A percentile compares a stretch with the other conserved stretches of the same genome.
Conservation (phyloP, 1,140 invertebrate species). For the Drosophila pachea region DNA sequence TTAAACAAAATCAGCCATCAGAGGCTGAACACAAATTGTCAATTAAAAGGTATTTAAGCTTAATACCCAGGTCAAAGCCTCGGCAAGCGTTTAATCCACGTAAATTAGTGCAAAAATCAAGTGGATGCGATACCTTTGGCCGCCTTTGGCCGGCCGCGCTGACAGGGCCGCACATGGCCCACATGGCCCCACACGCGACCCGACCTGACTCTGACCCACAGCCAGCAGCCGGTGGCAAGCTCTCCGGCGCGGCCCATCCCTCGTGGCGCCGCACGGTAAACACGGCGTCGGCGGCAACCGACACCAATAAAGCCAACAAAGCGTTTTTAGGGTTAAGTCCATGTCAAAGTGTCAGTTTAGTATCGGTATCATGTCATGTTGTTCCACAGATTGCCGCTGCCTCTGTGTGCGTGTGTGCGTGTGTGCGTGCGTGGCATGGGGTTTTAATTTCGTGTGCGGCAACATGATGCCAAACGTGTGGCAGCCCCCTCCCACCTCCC, state of each 20-base stretch:
- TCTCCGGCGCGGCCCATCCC: background rate
- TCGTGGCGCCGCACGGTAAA: slow-evolving; percentile 24
- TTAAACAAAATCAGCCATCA: slow-evolving; percentile 64
- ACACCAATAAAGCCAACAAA: slow-evolving; percentile 77
- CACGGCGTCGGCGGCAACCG: slow-evolving; percentile 56
- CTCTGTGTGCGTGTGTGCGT: slow-evolving; percentile 23
- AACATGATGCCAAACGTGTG: slow-evolving; percentile 73
- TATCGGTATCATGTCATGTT: slow-evolving; percentile 79
- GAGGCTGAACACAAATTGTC: slow-evolving; percentile 72
- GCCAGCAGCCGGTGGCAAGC: too few species aligned
- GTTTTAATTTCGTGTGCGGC: slow-evolving; percentile 73
- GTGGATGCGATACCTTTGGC: slow-evolving; percentile 62
- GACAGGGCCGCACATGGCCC: slow-evolving; percentile 12
- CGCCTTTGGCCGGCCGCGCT: slow-evolving; percentile 12
- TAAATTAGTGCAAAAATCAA: slow-evolving; percentile 78
- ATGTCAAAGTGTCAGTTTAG: slow-evolving; percentile 79
- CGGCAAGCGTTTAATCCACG: slow-evolving; percentile 66
- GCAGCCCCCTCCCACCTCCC: slow-evolving; percentile 15
- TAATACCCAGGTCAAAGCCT: slow-evolving; percentile 67
- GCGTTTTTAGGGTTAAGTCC: slow-evolving; percentile 78
- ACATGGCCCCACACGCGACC: slow-evolving; percentile 1
- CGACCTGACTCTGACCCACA: too few species aligned
- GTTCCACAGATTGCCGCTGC: slow-evolving; percentile 48
- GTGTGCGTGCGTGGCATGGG: slow-evolving; percentile 19
- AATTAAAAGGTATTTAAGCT: slow-evolving; percentile 78